phyloP scores from a whole-genome alignment of 2,888 invertebrate genomes.

The Caenorhabditis afra region DNA sequence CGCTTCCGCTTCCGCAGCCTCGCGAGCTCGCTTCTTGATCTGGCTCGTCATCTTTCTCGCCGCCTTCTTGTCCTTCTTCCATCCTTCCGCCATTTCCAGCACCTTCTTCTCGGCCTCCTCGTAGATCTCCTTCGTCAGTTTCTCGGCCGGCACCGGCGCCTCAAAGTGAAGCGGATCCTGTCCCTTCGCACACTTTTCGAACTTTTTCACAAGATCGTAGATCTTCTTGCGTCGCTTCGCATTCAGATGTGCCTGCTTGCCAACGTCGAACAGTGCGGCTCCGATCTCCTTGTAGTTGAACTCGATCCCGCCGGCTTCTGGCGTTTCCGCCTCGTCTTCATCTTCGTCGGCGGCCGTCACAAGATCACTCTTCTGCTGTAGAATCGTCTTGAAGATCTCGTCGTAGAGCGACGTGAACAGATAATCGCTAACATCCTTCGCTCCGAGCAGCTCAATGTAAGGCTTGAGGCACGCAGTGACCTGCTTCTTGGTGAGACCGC shows the following conservation, averaged over 20 bases:
- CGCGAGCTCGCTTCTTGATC: conserved; percentile 41
- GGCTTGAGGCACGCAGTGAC: conserved; percentile 84
- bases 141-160: conserved; percentile 40
- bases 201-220: conserved; percentile 68
- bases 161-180: conserved; percentile 67
- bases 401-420: conserved; percentile 73
- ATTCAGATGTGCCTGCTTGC: conserved; percentile 57
- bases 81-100: conserved; percentile 17
- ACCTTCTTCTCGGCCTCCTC: conserved; percentile 53
- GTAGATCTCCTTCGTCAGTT: conserved; percentile 40
- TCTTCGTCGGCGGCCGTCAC: conserved; percentile 64
- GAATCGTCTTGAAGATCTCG: conserved; percentile 77
- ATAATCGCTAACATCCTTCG: conserved; percentile 82
- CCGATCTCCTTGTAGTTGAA: conserved; percentile 74
- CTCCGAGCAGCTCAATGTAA: conserved; percentile 84
- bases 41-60: conserved; percentile 38
- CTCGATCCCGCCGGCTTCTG: conserved; percentile 61
- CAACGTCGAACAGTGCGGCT: conserved; percentile 70
- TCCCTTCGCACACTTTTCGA: conserved; percentile 65
- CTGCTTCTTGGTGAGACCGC: conserved; percentile 76
- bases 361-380: conserved; percentile 69
- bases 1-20: conserved; percentile 11
- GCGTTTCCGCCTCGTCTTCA: conserved; percentile 60
- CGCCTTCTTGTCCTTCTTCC: conserved; percentile 33
- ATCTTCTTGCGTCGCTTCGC: conserved; percentile 61